Evolutionary conservation across 2,113 vertebrate genomes (phyloP), one percentile per base, ranked within the genome.

Genomic region (Orycteropus afer): DNA sequence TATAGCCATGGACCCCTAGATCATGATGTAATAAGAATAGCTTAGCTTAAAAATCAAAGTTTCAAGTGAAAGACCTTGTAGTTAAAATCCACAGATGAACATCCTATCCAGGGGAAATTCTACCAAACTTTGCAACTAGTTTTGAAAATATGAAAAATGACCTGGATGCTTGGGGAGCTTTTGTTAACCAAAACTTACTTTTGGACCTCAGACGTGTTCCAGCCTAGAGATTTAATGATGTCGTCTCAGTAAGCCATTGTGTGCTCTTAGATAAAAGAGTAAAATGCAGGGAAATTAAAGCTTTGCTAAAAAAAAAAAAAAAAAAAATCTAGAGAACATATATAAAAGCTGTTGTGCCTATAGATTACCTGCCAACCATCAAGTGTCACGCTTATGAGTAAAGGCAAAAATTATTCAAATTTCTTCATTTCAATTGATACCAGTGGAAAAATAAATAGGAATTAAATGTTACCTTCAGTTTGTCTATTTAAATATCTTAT

Each of bases 101-200:
- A 93, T 51, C 32, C 8, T 80, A 94, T 89, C 93, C 45, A 83
- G 25, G n/a, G 27, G 69, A 88, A 95, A 89, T 40, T 53, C 65
- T 88, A 65, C 20, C 40, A 59, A 84, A 80, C 69, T 53, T 37
- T 63, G 8, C n/a, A 12, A 63, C 20, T 22, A 45, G 1, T 90
- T 74, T 86, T 87, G 40, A 59, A 94, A 89, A 80, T 51, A 14
- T 85, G 40, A 93, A 61, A 55, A 90, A 59, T 88, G 37, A 87
- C 13, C 67, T 69, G 40, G 23, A 86, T 86, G 14, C 4, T 69
- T 82, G 29, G 40, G 34, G 71, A 80, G 13, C 47, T 53, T 83
- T 69, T 40, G 40, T 73, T 71, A 91, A 89, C 27, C 27, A 82
- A 93, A 95, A 91, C 57, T 51, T 79, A 42, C n/a, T 40, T 89